Evolutionary conservation across 2,888 invertebrate species (phyloP).

Genomic region (Spodoptera picta): DNA sequence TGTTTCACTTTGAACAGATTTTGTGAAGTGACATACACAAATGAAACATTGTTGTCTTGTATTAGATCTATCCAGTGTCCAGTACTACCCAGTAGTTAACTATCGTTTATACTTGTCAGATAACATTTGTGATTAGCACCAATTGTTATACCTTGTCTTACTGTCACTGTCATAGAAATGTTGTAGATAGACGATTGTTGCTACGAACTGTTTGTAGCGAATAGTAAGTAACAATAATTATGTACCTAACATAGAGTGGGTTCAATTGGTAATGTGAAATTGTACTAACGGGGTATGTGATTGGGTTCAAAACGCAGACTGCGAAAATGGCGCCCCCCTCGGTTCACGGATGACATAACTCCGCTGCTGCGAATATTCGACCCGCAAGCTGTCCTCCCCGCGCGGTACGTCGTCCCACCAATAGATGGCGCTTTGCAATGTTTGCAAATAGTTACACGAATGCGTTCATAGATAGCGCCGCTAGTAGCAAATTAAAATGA

Average conservation of each 20-base stretch:
- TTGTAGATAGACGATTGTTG: constrained; percentile 61
- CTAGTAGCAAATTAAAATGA: constrained; percentile 51
- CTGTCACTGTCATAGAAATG: constrained; percentile 52
- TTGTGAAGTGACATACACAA: constrained; percentile 47
- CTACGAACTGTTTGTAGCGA: constrained; percentile 53
- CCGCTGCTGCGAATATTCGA: constrained; percentile 93
- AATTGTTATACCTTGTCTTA: constrained; percentile 22
- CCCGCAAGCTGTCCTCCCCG: constrained; percentile 90
- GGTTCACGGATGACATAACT: constrained; percentile 93
- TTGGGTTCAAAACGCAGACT: constrained; percentile 88
- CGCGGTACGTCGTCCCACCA: constrained; percentile 85
- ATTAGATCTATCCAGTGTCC: constrained; percentile 47
- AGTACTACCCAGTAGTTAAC: constrained; percentile 42
- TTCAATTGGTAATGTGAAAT: constrained; percentile 56
- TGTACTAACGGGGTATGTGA: constrained; percentile 69
- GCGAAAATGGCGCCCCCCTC: constrained; percentile 95
- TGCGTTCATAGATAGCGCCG: constrained; percentile 77
- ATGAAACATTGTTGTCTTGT: constrained; percentile 39
- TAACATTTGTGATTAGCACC: constrained; percentile 53
- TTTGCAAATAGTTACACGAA: constrained; percentile 72
- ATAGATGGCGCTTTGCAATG: constrained; percentile 84
- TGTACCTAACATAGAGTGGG: constrained; percentile 61
- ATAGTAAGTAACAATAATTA: constrained; percentile 63
- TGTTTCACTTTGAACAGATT: constrained; percentile 8
- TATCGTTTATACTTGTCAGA: constrained; percentile 45